A percentile compares a stretch with the other conserved stretches of the same genome.
phyloP scores from a whole-genome alignment of 2,888 invertebrate genomes.

The Beris chalybata region DNA sequence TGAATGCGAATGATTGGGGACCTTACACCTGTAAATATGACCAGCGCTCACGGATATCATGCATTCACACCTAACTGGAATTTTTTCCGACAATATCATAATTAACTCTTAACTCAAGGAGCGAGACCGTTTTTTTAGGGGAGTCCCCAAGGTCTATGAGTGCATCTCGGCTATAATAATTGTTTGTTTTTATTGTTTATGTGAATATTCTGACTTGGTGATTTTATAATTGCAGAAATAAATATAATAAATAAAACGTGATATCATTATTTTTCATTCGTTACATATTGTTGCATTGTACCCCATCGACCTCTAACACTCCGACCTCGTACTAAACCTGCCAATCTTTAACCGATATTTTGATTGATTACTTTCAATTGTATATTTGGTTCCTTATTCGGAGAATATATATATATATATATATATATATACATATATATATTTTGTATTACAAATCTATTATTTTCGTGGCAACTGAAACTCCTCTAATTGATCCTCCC shows the following conservation, averaged over 20 bases:
- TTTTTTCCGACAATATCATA: too few species aligned
- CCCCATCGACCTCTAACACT: not conserved
- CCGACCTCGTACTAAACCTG: constrained; percentile 16
- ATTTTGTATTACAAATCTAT: constrained; percentile 16
- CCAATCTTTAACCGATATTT: constrained; percentile 7
- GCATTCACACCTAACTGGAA: not conserved
- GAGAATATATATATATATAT: not conserved
- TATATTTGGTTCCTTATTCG: not conserved
- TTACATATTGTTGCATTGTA: not conserved
- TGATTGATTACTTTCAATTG: constrained; percentile 26
- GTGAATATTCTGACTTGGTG: too few species aligned
- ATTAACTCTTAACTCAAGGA: too few species aligned
- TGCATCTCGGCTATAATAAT: too few species aligned
- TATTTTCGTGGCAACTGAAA: constrained; percentile 14
- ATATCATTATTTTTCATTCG: too few species aligned
- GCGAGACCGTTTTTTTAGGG: too few species aligned
- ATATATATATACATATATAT: not conserved
- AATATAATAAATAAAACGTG: too few species aligned
- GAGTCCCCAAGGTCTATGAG: too few species aligned
- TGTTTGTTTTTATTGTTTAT: too few species aligned
- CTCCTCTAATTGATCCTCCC: constrained; percentile 25
- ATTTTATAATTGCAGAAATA: too few species aligned
- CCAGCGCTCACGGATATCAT: not conserved
- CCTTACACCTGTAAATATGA: not conserved
- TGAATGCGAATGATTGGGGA: not conserved